Evolutionary conservation across 64 coral and sea anemone genomes (phyloP).

Genomic region (Stichodactyla mertensii): DNA sequence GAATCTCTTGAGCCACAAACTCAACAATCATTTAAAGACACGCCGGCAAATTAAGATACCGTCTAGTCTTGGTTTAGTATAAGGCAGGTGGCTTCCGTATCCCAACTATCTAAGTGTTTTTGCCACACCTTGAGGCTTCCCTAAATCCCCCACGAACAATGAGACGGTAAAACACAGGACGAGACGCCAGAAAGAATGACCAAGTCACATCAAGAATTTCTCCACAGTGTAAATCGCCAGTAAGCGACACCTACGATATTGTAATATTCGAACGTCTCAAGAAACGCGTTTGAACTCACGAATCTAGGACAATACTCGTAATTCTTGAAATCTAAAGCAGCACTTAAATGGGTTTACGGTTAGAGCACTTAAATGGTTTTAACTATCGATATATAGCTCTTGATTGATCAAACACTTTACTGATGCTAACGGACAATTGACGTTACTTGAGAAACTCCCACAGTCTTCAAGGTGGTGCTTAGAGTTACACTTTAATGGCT

Average conservation of each 20-base stretch:
- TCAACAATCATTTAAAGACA: neutral
- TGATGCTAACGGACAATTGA: neutral
- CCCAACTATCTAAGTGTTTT: neutral
- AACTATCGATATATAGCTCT: neutral
- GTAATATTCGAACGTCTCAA: neutral
- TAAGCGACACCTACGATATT: neutral
- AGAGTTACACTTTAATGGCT: conserved; percentile 3
- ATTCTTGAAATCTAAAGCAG: neutral
- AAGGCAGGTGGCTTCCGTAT: neutral
- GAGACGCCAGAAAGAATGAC: neutral
- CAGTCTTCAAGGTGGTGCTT: neutral
- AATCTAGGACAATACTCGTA: neutral
- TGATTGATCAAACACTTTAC: conserved; percentile 8
- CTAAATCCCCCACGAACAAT: neutral
- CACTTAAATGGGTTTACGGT: neutral
- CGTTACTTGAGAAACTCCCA: neutral
- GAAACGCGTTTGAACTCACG: neutral
- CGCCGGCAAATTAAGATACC: neutral
- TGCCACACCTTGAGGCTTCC: neutral
- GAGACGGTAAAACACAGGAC: neutral
- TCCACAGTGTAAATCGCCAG: neutral
- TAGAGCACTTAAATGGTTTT: neutral
- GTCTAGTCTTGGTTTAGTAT: neutral
- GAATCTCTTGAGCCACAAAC: neutral
- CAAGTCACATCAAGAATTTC: neutral